Percentiles rank a stretch among this genome's conserved stretches.
These are phyloP conservation scores for Ellobius talpinus DNA, from an alignment of 2,113 vertebrate genomes.

Conservation along the genomic window DNA sequence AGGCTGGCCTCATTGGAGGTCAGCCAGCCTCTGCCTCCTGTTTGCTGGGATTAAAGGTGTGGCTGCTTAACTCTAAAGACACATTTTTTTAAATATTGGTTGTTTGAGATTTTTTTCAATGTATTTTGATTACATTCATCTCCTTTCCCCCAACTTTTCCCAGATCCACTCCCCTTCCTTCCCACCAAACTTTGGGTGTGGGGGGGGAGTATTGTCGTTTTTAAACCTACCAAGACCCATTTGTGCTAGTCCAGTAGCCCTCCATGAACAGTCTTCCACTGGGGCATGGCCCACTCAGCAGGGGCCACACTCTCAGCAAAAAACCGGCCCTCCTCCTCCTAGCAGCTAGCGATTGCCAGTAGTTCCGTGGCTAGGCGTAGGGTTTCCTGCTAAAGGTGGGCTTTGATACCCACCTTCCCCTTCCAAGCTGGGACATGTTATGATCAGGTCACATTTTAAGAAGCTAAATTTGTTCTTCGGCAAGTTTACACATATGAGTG, in stretches of 20 bases:
- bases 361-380: neutral
- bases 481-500: neutral
- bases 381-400: neutral
- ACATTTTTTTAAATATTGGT: neutral
- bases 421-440: neutral
- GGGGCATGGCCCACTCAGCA: neutral
- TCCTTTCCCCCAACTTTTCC: neutral
- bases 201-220: neutral
- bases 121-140: neutral
- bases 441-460: neutral
- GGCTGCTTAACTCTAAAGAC: neutral
- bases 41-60: neutral
- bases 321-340: too few relatives aligned
- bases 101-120: neutral
- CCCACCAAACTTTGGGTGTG: neutral
- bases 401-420: neutral
- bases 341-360: neutral
- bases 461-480: neutral
- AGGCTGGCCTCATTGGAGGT: neutral
- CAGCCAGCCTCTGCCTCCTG: neutral
- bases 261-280: neutral
- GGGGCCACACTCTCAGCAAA: neutral
- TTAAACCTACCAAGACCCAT: neutral
- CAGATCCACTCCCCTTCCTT: neutral
- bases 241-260: neutral